Evolutionary conservation across 2,113 vertebrate species (phyloP), one percentile per base, ranked within the genome.

Genomic region (Psilopsiagon aymara): DNA sequence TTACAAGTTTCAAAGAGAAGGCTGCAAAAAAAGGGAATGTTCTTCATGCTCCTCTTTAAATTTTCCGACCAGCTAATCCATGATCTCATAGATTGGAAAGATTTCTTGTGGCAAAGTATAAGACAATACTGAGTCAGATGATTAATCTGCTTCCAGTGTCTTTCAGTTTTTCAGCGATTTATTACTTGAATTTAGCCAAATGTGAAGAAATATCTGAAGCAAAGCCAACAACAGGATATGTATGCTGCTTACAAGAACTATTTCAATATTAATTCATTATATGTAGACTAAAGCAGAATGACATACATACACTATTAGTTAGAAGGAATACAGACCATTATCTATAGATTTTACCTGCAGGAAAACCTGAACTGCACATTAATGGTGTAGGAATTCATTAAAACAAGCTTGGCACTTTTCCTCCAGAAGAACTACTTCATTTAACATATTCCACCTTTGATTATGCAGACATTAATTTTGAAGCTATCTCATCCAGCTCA

Each of bases 1-100:
- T 88, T 81, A 27, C 70, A 94, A 39, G 79, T 79, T 95, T 93
- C 68, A 88, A 86, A 90, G 37, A 78, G 29, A 84, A 75, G 20
- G 44, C 64, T 75, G 44, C 9, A 90, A 67, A 64, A 78, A 71
- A 62, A n/a, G 29, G 33, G 52, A 93, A 92, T 3, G 57, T 79
- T 81, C 74, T 88, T 83, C 70, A 82, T 69, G 67, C n/a, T 44
- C 74, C 92, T 74, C 71, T 95, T 55, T 90, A 92, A 86, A 89
- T 93, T 89, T 94, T 92, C 85, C 86, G 78, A 70, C 75, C 74
- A 97, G 88, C 79, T 94, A 96, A 95, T 89, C 85, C 88, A 96
- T 97, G 94, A 97, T 86, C 92, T 97, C 97, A 97, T 89, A 93
- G 93, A 96, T 92, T 96, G 96, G 96, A 97, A 95, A 93, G 95